Base-by-base conservation (phyloP, 1,140 invertebrate genomes). In the Coptotermes formosanus region DNA sequence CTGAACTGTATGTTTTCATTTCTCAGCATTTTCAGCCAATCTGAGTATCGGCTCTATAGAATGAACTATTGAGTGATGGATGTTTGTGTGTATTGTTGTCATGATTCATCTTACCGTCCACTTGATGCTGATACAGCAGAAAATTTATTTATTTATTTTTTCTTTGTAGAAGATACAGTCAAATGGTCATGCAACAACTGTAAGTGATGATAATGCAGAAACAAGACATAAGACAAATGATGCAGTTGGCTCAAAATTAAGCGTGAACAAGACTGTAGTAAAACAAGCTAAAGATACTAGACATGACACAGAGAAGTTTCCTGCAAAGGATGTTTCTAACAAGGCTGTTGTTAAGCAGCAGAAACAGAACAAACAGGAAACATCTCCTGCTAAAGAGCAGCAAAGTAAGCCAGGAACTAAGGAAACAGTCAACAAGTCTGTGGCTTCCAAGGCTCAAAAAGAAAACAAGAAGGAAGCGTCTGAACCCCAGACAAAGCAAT, bases 241-340 rank as follows among this genome's bases (percentile, higher is more conserved):
- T 25, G 25, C 64, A 75, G n/a, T 6, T 75, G n/a, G 64, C n/a
- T 75, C 86, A 16, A 38, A 75, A 75, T 75, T 25, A 75, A 75
- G n/a, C 9, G 44, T 14, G 87, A 89, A 59, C 30, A 75, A 75
- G 14, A 25, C n/a, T 7, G 87, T 87, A 89, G 43, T 91, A 89
- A 91, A 92, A 89, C 89, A 91, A 87, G 87, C 90, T 64, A 75
- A 30, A 30, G 64, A 75, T n/a, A 92, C 91, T 88, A 86, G 91
- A 91, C 87, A 91, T 90, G 88, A 89, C 87, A 48, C 90, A 90
- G 89, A 91, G 88, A 89, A 93, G 90, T 91, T 92, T 88, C 90
- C 90, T 82, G 88, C 90, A 11, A 93, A 93, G 88, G 92, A 92
- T 48, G 19, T 30, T n/a, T 81, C 85, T 38, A 69, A 81, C 38